Evolutionary conservation across 2,113 vertebrate species (phyloP).

Genomic region (Epinephelus fuscoguttatus): DNA sequence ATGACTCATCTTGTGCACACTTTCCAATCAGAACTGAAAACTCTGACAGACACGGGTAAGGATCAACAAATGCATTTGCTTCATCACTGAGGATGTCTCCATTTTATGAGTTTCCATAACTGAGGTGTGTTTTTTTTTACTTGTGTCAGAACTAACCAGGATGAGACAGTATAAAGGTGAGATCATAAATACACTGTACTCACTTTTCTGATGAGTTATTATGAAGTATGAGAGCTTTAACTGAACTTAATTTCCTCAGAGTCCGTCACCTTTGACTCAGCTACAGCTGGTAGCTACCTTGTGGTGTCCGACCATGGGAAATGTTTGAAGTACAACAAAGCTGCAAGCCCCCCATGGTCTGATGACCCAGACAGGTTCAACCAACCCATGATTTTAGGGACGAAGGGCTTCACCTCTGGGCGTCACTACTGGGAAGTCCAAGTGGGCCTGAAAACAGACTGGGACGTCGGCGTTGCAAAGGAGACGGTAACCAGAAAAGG

Average conservation of each 20-base stretch:
- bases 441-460: slow-evolving; percentile 69
- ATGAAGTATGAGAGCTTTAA: not conserved
- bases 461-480: slow-evolving; percentile 83
- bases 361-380: slow-evolving; percentile 8
- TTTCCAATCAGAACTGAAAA: slow-evolving; percentile 44
- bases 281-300: slow-evolving; percentile 53
- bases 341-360: not conserved
- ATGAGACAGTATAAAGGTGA: slow-evolving; percentile 73
- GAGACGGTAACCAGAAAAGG: slow-evolving; percentile 65
- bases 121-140: not conserved
- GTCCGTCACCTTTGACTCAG: slow-evolving; percentile 46
- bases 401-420: slow-evolving; percentile 71
- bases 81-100: not conserved
- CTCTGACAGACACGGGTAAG: slow-evolving; percentile 50
- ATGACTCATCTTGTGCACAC: slow-evolving; percentile 45
- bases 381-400: slow-evolving; percentile 74
- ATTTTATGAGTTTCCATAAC: not conserved
- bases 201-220: too few relatives aligned
- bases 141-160: slow-evolving; percentile 63
- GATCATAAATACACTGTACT: not conserved
- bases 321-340: slow-evolving; percentile 42
- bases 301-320: slow-evolving; percentile 17
- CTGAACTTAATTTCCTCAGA: slow-evolving; percentile 21
- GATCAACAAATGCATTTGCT: rapidly evolving
- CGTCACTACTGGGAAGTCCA: slow-evolving; percentile 79